These are phyloP conservation scores for Thereva unica DNA, from an alignment of 2,888 invertebrate genomes.

Conservation along the genomic window DNA sequence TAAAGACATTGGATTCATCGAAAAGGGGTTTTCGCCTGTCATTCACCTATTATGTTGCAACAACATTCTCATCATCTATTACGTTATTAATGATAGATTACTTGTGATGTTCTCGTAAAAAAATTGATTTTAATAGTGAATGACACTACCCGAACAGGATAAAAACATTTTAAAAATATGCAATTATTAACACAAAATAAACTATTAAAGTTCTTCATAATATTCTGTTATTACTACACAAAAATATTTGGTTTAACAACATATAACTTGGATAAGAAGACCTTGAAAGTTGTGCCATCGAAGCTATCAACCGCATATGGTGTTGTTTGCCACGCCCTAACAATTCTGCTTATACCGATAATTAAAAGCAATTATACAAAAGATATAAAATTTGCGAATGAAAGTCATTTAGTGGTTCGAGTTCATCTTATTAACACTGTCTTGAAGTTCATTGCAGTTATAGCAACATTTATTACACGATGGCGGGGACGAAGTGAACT, in stretches of 20 bases:
- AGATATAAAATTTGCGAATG: conserved; percentile 3
- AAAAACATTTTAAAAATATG: too few species aligned
- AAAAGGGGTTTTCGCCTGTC: too few species aligned
- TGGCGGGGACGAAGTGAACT: conserved; percentile 9
- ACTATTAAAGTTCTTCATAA: not conserved
- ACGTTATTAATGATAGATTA: too few species aligned
- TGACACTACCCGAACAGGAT: not conserved
- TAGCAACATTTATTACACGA: conserved; percentile 3
- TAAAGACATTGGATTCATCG: too few species aligned
- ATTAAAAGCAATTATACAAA: not conserved
- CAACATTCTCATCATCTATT: too few species aligned
- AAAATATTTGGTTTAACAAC: conserved; percentile 14
- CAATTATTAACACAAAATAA: not conserved
- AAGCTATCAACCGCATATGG: not conserved
- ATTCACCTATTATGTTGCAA: too few species aligned
- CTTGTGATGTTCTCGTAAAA: too few species aligned
- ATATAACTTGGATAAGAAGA: not conserved
- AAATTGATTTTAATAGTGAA: not conserved
- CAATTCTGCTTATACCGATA: conserved; percentile 7
- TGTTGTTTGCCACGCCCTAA: not conserved
- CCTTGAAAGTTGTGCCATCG: not conserved
- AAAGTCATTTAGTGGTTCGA: not conserved
- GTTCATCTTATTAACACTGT: conserved; percentile 1
- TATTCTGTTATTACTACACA: conserved; percentile 3
- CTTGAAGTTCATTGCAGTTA: conserved; percentile 4